Conservation (phyloP, 2,888 invertebrate species). For the Oeneis ivallda region DNA sequence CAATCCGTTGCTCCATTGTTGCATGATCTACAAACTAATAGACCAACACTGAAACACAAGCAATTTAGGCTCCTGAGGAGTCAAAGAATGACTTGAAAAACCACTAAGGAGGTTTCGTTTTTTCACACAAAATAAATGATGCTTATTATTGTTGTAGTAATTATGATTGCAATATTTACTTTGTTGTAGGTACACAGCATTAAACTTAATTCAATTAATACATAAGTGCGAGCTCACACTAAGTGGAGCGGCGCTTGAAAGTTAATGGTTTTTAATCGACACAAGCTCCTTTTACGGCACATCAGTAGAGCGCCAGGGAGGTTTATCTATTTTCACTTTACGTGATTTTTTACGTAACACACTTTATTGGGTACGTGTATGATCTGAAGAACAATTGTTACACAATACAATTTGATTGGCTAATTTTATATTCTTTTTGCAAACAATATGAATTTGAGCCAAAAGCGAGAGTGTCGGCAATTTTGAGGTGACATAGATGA, state of each 20-base stretch:
- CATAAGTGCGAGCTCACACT: slow-evolving; percentile 16
- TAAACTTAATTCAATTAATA: slow-evolving; percentile 24
- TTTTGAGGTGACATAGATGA: too few species aligned
- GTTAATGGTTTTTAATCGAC: slow-evolving; percentile 72
- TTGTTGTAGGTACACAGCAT: slow-evolving; percentile 5
- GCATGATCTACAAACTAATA: too few species aligned
- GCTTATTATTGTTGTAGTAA: not conserved
- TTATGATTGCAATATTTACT: not conserved
- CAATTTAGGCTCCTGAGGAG: too few species aligned
- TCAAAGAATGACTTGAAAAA: too few species aligned
- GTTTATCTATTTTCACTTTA: slow-evolving; percentile 37
- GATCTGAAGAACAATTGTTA: not conserved
- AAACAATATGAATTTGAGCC: too few species aligned
- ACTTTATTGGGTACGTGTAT: not conserved
- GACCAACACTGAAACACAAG: too few species aligned
- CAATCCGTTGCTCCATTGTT: too few species aligned
- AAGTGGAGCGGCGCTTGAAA: slow-evolving; percentile 57
- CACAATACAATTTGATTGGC: too few species aligned
- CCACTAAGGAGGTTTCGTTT: too few species aligned
- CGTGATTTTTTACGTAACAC: slow-evolving; percentile 5
- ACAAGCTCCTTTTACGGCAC: slow-evolving; percentile 53
- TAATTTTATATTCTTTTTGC: too few species aligned
- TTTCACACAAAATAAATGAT: too few species aligned
- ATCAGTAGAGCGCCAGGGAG: slow-evolving; percentile 50
- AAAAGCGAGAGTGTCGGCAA: too few species aligned